phyloP scores from a whole-genome alignment of 2,797 vertebrate genomes.

The Halcyon badia region DNA sequence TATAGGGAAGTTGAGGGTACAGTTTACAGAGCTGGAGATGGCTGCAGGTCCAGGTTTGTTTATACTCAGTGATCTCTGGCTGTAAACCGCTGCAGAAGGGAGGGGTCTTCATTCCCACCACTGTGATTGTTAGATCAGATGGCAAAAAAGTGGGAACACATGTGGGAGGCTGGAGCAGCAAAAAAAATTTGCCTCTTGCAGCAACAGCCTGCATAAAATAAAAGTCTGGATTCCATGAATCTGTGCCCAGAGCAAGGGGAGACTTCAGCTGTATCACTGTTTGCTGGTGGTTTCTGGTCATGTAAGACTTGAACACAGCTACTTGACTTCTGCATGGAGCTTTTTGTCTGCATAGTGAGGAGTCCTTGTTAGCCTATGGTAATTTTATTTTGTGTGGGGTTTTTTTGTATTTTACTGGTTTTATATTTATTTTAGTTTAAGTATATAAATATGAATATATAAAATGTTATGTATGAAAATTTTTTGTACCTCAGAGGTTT shows the following conservation, averaged over 20 bases:
- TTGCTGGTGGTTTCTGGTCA: not conserved
- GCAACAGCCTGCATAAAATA: not conserved
- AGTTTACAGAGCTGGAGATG: not conserved
- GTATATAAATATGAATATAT: rapidly evolving
- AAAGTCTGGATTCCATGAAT: not conserved
- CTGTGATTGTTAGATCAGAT: not conserved
- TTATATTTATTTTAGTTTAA: not conserved
- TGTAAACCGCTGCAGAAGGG: not conserved
- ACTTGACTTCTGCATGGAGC: not conserved
- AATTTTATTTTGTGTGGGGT: not conserved
- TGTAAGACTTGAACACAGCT: not conserved
- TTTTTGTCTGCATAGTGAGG: not conserved
- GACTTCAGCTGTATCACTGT: not conserved
- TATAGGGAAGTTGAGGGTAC: not conserved
- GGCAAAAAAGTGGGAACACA: not conserved
- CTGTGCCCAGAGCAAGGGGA: rapidly evolving
- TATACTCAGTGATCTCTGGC: not conserved
- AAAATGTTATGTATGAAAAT: not conserved
- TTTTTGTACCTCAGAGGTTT: not conserved
- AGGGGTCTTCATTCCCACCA: not conserved
- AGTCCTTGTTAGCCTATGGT: not conserved
- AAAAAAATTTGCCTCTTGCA: not conserved
- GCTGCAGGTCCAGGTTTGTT: not conserved
- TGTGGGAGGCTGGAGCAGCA: not conserved
- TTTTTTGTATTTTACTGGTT: not conserved